Percentiles rank a stretch among this genome's conserved stretches.
Evolutionary conservation across 2,797 vertebrate genomes (phyloP).

Genomic region (Cyclopterus lumpus): DNA sequence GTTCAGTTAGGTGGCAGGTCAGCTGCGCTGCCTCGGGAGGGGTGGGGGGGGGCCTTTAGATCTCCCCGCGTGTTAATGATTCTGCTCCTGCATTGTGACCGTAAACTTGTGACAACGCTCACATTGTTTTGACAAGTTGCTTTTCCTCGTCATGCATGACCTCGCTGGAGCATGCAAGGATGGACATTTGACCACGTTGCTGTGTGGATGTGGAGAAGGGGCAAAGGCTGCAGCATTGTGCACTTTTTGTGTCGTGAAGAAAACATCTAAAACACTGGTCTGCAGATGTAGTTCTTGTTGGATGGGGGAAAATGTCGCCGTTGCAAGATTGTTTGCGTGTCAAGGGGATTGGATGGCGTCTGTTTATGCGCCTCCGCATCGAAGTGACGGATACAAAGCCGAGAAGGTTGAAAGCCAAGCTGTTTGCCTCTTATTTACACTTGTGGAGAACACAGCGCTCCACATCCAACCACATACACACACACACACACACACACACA

Average conservation of each 20-base stretch:
- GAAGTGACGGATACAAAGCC: constrained; percentile 66
- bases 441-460: constrained; percentile 69
- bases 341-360: constrained; percentile 40
- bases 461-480: constrained; percentile 58
- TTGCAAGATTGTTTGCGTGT: constrained; percentile 56
- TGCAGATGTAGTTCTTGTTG: constrained; percentile 1
- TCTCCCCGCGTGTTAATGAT: constrained; percentile 62
- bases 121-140: constrained; percentile 71
- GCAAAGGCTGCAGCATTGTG: neutral
- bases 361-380: constrained; percentile 62
- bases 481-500: constrained; percentile 31
- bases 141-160: constrained; percentile 56
- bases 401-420: constrained; percentile 60
- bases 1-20: constrained; percentile 65
- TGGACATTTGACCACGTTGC: constrained; percentile 30
- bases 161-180: constrained; percentile 29
- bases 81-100: constrained; percentile 66
- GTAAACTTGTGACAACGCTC: constrained; percentile 53
- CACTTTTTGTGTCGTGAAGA: constrained; percentile 12
- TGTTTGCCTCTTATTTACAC: constrained; percentile 75
- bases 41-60: constrained; percentile 44
- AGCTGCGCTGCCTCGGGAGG: constrained; percentile 32
- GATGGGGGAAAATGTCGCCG: constrained; percentile 45
- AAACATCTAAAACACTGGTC: constrained; percentile 27
- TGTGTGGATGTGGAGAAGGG: neutral